Conservation (phyloP, 1,140 invertebrate species). For the Drosophila kikkawai region DNA sequence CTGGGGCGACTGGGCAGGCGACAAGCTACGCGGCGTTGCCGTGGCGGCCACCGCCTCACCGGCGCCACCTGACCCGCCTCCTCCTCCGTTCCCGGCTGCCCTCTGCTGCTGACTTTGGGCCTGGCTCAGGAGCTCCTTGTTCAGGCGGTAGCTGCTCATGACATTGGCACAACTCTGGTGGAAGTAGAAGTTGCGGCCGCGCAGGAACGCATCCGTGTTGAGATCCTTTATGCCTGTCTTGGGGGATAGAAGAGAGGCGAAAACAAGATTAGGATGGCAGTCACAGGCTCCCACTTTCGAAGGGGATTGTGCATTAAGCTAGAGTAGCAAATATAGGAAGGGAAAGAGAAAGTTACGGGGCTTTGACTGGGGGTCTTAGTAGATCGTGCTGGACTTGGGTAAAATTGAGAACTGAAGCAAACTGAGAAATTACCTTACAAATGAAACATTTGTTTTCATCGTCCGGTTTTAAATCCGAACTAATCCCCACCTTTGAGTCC, state of each 20-base stretch:
- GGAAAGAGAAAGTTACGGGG: slow-evolving; percentile 11
- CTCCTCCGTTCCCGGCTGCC: slow-evolving; percentile 23
- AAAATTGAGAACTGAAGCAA: slow-evolving; percentile 74
- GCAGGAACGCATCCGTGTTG: slow-evolving; percentile 80
- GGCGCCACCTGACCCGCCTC: not conserved
- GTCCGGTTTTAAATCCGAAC: slow-evolving; percentile 85
- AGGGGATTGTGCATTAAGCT: slow-evolving; percentile 11
- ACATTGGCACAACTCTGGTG: slow-evolving; percentile 84
- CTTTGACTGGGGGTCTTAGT: not conserved
- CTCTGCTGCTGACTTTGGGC: slow-evolving; percentile 60
- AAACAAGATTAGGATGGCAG: slow-evolving; percentile 20
- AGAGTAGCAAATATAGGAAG: slow-evolving; percentile 7
- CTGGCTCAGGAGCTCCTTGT: slow-evolving; percentile 76
- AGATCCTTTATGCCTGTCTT: slow-evolving; percentile 85
- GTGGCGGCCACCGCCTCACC: slow-evolving; percentile 41
- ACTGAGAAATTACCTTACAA: slow-evolving; percentile 85
- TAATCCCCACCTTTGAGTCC: slow-evolving; percentile 85
- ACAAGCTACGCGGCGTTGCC: slow-evolving; percentile 67
- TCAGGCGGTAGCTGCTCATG: slow-evolving; percentile 80
- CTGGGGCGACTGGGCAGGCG: slow-evolving; percentile 71
- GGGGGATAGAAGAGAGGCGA: slow-evolving; percentile 37
- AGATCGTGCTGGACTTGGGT: slow-evolving; percentile 37
- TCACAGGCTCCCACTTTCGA: not conserved
- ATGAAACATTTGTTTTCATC: slow-evolving; percentile 85
- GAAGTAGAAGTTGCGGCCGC: slow-evolving; percentile 83